phyloP scores from a whole-genome alignment of 2,113 vertebrate species.

The Paramisgurnus dabryanus region DNA sequence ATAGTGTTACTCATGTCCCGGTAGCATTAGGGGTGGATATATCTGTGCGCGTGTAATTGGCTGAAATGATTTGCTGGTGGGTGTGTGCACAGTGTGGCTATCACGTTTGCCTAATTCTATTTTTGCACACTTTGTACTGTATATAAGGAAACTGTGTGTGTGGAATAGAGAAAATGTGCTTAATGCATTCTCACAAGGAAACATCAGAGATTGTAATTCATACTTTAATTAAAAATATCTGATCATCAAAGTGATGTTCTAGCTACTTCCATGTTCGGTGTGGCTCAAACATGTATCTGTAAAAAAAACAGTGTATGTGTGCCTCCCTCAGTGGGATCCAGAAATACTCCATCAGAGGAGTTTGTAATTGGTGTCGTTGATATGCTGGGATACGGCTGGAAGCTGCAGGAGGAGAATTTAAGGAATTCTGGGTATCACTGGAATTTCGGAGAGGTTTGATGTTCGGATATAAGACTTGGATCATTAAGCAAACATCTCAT shows the following conservation, averaged over 20 bases:
- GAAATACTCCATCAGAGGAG: slow-evolving; percentile 27
- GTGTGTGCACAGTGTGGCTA: neutral
- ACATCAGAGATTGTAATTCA: too few species aligned
- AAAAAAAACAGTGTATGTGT: too few species aligned
- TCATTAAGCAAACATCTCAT: too few species aligned
- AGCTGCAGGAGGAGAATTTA: slow-evolving; percentile 37
- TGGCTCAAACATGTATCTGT: too few species aligned
- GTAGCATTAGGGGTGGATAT: neutral
- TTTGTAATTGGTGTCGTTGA: slow-evolving; percentile 30
- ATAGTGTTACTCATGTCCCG: neutral
- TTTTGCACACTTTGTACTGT: slow-evolving; percentile 4
- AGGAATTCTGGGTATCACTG: slow-evolving; percentile 30
- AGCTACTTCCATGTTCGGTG: too few species aligned
- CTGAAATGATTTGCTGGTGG: slow-evolving; percentile 10
- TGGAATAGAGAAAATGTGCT: neutral
- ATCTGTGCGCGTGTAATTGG: slow-evolving; percentile 17
- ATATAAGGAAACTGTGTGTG: neutral
- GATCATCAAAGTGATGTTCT: too few species aligned
- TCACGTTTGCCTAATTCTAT: neutral
- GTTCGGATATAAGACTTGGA: too few species aligned
- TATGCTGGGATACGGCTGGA: neutral
- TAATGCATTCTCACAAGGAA: too few species aligned
- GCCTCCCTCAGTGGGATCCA: too few species aligned
- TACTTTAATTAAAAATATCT: too few species aligned
- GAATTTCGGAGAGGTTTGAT: slow-evolving; percentile 2